A percentile compares a stretch with the other conserved stretches of the same genome.
These are phyloP conservation scores for Imbricaverruca yamaguchii DNA, from an alignment of 2,888 invertebrate species.

Conservation along the genomic window DNA sequence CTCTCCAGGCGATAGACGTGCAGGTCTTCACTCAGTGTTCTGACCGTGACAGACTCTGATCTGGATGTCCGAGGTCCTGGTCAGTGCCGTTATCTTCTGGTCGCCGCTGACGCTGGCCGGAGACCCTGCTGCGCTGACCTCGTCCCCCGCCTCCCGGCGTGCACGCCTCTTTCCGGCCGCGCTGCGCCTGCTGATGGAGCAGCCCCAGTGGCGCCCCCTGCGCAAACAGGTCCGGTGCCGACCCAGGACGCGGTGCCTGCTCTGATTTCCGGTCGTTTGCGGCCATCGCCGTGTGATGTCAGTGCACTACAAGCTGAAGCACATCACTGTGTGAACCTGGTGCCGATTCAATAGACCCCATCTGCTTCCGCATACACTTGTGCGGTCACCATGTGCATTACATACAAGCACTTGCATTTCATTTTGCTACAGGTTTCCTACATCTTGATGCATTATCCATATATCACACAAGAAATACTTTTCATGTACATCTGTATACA, in stretches of 20 bases:
- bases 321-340: no score
- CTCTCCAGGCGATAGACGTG: no score
- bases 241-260: background rate
- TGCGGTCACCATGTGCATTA: no score
- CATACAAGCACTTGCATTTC: no score
- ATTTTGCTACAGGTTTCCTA: no score
- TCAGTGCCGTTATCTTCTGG: background rate
- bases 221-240: background rate
- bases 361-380: no score
- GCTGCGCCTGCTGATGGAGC: background rate
- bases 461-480: no score
- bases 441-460: no score
- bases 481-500: no score
- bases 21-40: no score
- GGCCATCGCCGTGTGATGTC: background rate
- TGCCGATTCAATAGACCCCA: no score
- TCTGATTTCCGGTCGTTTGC: background rate
- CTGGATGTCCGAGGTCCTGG: slow-evolving; percentile 25
- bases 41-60: background rate
- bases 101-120: background rate
- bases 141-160: background rate
- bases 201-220: background rate
- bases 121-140: background rate
- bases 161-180: background rate
- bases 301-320: background rate